Base-by-base conservation (phyloP, 2,113 vertebrate species). In the Cyanoderma ruficeps region DNA sequence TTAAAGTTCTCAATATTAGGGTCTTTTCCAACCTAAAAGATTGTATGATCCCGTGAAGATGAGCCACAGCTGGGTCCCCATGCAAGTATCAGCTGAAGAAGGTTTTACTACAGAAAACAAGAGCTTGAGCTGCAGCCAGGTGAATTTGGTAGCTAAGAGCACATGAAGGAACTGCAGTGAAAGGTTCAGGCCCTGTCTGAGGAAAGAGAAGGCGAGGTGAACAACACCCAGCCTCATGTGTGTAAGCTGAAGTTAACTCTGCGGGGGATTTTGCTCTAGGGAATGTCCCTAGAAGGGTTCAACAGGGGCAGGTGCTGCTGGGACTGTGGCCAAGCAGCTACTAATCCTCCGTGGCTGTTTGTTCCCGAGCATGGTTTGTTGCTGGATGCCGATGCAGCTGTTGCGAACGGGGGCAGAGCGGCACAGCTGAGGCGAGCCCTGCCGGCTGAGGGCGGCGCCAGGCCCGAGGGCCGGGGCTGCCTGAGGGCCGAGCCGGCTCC, bases 221-320 rank as follows among this genome's bases (percentile, higher is more conserved):
- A 6, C 7, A 71, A 37, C 28, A 15, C 8, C 6, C 8, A 18
- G 37, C 19, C 15, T 67, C 1, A 0, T 0, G 11, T 17, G 19
- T 0, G 1, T 28, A 15, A 69, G 7, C 14, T 24, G 30, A 42
- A 55, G 11, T 4, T 8, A 5, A 2, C 1, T 44, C 44, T 41
- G 28, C 21, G 20, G n/a, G 23, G 22, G 23, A 13, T 52, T 90
- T 64, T 30, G 7, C 20, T 68, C 9, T 23, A 33, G 39, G 10
- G 6, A 28, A 24, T 1, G 1, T 47, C 28, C 21, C 47, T 67
- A 6, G 11, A 39, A 21, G 19, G 52, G 27, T 30, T 89, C 42
- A 39, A 21, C 7, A 4, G 1, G 10, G 22, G 9, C 55, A 69
- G 59, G 31, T 2, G 2, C 63, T 83, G 37, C 65, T 44, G 37